Percentiles rank a stretch among this genome's conserved stretches.
Evolutionary conservation across 2,797 vertebrate species (phyloP).

Genomic region (Fratercula arctica): DNA sequence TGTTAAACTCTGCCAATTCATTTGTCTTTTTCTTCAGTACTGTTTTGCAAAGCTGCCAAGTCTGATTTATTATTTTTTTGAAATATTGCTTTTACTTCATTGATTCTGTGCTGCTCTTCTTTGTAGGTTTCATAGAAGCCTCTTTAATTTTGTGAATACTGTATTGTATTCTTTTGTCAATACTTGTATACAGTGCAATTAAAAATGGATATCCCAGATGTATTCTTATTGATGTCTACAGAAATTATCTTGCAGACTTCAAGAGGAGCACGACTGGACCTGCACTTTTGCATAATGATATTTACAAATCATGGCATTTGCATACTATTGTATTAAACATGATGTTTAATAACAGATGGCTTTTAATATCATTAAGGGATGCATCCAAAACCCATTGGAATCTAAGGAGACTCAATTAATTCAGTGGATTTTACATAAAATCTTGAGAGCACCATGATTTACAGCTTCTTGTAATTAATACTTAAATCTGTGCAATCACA

Average conservation of each 20-base stretch:
- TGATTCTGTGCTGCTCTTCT: constrained; percentile 62
- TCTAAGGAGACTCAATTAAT: constrained; percentile 11
- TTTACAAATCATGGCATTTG: constrained; percentile 18
- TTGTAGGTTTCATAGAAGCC: constrained; percentile 59
- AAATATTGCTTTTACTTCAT: constrained; percentile 69
- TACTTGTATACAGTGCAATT: constrained; percentile 70
- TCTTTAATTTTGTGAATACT: constrained; percentile 72
- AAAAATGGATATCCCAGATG: constrained; percentile 42
- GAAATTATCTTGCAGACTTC: constrained; percentile 6
- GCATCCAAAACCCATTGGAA: constrained; percentile 2
- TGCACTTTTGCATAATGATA: constrained; percentile 36
- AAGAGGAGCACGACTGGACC: background rate
- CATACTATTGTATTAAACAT: constrained; percentile 24
- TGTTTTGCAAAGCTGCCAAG: constrained; percentile 64
- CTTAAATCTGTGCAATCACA: constrained; percentile 41
- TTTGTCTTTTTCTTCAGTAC: constrained; percentile 54
- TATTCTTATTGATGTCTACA: constrained; percentile 4
- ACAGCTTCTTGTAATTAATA: constrained; percentile 20
- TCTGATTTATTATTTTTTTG: constrained; percentile 63
- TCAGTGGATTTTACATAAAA: constrained; percentile 30
- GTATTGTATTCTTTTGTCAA: constrained; percentile 69
- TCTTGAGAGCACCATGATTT: constrained; percentile 18
- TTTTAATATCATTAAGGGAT: constrained; percentile 42
- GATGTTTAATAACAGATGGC: constrained; percentile 36
- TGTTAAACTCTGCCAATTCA: constrained; percentile 71